Evolutionary conservation across 2,113 vertebrate species (phyloP), one percentile per base, ranked within the genome.

Genomic region (Cyanistes caeruleus): DNA sequence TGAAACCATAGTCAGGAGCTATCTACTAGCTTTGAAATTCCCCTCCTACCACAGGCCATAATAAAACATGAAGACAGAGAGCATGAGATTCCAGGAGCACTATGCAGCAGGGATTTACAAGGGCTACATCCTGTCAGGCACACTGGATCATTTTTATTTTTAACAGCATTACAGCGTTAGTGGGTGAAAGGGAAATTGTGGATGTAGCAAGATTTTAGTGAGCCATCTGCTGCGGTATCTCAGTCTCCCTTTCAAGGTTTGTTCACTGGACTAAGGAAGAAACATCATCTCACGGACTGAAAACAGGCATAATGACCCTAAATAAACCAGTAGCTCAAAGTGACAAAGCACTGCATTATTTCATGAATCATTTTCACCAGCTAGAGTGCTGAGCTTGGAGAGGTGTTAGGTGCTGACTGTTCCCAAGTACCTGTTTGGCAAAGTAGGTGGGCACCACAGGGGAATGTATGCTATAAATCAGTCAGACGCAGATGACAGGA

Each of bases 111-210:
- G 58, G 93, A 95, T 92, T 97, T 95, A 97, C 84, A 95, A 56
- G 84, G 62, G 62, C 87, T 53, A 78, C 69, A 94, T 94, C 96
- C 92, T 90, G 84, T 90, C 73, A 93, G 80, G 92, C 90, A 90
- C 59, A 92, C 52, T 62, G 92, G 92, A 93, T 97, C 93, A 90
- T 89, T 56, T 96, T 95, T 96, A 96, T 96, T 96, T 96, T 96
- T 96, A 96, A 97, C 92, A 95, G 86, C 58, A 95, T 90, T 92
- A 93, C 86, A 89, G 80, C 2, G 0, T 41, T 76, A 94, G 86
- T 87, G 88, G 89, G 92, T 96, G 84, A 96, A 94, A 93, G 90
- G 90, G 88, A 97, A 96, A 80, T 87, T 1, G 16, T 25, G 69
- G 79, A 93, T 75, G 43, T 43, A 87, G 95, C 77, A 92, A 88